Evolutionary conservation across 2,113 vertebrate species (phyloP), one percentile per base, ranked within the genome.

Genomic region (Callipepla squamata): DNA sequence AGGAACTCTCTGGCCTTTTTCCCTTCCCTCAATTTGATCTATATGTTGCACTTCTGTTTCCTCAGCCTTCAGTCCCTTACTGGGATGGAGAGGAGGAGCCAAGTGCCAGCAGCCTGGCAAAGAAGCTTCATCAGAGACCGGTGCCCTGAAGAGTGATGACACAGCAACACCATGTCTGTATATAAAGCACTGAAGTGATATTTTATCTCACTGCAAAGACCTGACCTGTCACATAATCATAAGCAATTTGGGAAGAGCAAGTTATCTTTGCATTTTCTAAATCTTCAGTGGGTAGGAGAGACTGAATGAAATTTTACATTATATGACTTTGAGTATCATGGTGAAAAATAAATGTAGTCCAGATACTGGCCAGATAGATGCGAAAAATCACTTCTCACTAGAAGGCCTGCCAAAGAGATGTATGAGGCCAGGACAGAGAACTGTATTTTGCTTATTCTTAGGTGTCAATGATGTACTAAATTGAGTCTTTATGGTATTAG

Each of bases 401-500:
- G 76, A 76, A 91, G 47, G 11, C 7, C 11, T 12, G 23, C 4
- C 63, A 75, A 70, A 78, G 9, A 51, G 7, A 26, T 25, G 6
- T 13, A 63, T 51, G 73, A 87, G 84, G 68, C 7, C 44, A 76
- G 9, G 19, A 47, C 9, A 77, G 5, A 80, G 44, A 81, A 59
- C 7, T 57, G 3, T n/a, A 63, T 75, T 89, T 92, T 86, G 65
- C 7, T 22, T 59, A 12, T 61, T 89, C 34, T 81, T 84, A 81
- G 66, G 70, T 26, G 70, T 0, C 1, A 74, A 59, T 11, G 55
- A 47, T 0, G 0, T 18, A 59, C 25, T 47, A 13, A 89, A 92
- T 28, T 12, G 22, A 59, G 19, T 38, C 20, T 63, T 80, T 85
- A 77, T 61, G 65, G 45, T 62, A 85, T 66, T 8, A 74, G 14